These are phyloP conservation scores for Priocnemis perturbator DNA, from an alignment of 2,888 invertebrate genomes.

Conservation along the genomic window DNA sequence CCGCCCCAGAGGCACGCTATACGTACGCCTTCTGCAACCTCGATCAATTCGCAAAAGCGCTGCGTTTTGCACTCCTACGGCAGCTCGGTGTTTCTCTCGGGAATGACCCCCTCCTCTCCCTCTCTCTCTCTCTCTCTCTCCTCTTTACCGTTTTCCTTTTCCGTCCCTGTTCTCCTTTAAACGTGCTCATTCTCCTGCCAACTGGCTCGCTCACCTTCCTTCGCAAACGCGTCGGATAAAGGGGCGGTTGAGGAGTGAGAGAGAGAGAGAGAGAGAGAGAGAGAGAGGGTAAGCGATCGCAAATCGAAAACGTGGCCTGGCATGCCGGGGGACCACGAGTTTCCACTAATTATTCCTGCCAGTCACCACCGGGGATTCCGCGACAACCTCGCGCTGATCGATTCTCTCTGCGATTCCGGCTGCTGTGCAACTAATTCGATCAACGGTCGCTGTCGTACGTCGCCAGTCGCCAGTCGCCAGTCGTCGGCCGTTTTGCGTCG, in stretches of 20 bases:
- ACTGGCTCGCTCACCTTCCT: not conserved
- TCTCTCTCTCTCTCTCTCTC: not conserved
- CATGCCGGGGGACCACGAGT: slow-evolving; percentile 12
- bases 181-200: not conserved
- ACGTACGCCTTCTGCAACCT: slow-evolving; percentile 15
- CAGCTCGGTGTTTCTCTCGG: slow-evolving; percentile 28
- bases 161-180: not conserved
- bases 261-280: not conserved
- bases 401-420: slow-evolving; percentile 8
- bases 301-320: slow-evolving; percentile 20
- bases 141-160: not conserved
- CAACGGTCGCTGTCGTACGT: slow-evolving; percentile 10
- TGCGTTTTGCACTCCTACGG: slow-evolving; percentile 32
- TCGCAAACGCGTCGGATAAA: not conserved
- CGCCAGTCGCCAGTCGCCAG: too few relatives aligned
- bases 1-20: slow-evolving; percentile 28
- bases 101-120: slow-evolving; percentile 2
- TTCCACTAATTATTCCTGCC: slow-evolving; percentile 41
- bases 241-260: not conserved
- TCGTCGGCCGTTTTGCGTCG: too few relatives aligned
- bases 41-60: slow-evolving; percentile 44
- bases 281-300: slow-evolving; percentile 27
- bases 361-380: slow-evolving; percentile 9
- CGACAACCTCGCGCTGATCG: slow-evolving; percentile 22
- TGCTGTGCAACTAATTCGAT: slow-evolving; percentile 26